phyloP scores from a whole-genome alignment of 2,888 invertebrate genomes.

The Scaptodrosophila latifasciaeformis region DNA sequence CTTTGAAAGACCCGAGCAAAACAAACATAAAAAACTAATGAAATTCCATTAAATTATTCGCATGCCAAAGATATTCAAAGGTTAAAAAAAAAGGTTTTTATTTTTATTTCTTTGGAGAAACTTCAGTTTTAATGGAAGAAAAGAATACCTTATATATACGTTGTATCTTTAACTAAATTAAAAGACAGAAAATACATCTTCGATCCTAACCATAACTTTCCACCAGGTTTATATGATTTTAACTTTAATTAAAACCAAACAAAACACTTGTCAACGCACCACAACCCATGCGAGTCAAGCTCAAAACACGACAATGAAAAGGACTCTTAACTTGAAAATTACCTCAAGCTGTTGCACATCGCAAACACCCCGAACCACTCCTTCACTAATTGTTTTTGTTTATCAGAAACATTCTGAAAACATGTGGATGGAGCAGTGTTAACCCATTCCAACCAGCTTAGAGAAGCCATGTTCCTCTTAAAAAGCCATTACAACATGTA shows the following conservation, averaged over 20 bases:
- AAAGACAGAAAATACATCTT: neutral
- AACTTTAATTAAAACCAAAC: slow-evolving; percentile 63
- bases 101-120: neutral
- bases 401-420: slow-evolving; percentile 61
- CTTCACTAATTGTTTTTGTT: slow-evolving; percentile 28
- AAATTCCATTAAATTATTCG: neutral
- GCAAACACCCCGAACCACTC: slow-evolving; percentile 17
- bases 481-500: slow-evolving; percentile 65
- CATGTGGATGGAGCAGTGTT: slow-evolving; percentile 55
- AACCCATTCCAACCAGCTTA: too few relatives aligned
- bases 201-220: too few relatives aligned
- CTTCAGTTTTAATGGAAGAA: too few relatives aligned
- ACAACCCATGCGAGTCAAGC: too few relatives aligned
- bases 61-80: neutral
- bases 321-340: slow-evolving; percentile 57
- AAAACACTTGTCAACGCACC: slow-evolving; percentile 52
- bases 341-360: slow-evolving; percentile 72
- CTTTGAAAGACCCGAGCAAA: too few relatives aligned
- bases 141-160: too few relatives aligned
- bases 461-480: slow-evolving; percentile 61
- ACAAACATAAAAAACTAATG: neutral
- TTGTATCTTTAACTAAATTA: neutral
- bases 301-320: too few relatives aligned
- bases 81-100: neutral
- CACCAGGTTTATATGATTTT: slow-evolving; percentile 35